Evolutionary conservation across 2,888 invertebrate genomes (phyloP), one percentile per base, ranked within the genome.

Genomic region (Ornithoptera priamus): DNA sequence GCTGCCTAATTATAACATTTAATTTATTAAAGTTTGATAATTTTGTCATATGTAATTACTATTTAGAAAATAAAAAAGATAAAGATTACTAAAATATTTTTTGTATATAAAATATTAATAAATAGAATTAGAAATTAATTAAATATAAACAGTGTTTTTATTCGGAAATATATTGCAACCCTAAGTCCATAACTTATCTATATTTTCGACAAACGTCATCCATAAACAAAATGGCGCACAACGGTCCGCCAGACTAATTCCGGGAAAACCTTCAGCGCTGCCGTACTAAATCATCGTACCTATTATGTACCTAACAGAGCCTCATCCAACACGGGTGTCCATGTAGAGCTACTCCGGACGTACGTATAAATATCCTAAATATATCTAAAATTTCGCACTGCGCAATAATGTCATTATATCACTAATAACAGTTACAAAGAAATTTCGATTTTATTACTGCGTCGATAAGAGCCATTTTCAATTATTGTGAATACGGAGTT

Each of bases 311-410:
- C 86, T 79, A 81, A 75, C 81, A 85, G 82, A 85, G 62, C 58
- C 85, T 88, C 89, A 89, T 90, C 89, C 89, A 67, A 84, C 80
- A 83, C 78, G 78, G 82, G 81, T 85, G 84, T 85, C 84, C 87
- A 80, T 82, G 77, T 76, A 77, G 77, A 83, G 77, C 78, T 78
- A 78, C 82, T 82, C 78, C 83, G 84, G 85, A 90, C 88, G 84
- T 90, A 89, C 88, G 88, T 90, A 90, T 90, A 91, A 91, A 90
- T 90, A 89, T 89, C 88, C 89, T 85, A 88, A 90, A 90, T 90
- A 89, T 88, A 91, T 70, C 87, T 83, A 85, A 89, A 88, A 87
- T 89, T 87, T 88, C 80, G 77, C 77, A 78, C 75, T 76, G 73
- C 75, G 12, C 70, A 62, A 17, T 60, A 30, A 62, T 46, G 56